Conservation (phyloP, 2,113 vertebrate genomes). For the Saguinus imperator region DNA sequence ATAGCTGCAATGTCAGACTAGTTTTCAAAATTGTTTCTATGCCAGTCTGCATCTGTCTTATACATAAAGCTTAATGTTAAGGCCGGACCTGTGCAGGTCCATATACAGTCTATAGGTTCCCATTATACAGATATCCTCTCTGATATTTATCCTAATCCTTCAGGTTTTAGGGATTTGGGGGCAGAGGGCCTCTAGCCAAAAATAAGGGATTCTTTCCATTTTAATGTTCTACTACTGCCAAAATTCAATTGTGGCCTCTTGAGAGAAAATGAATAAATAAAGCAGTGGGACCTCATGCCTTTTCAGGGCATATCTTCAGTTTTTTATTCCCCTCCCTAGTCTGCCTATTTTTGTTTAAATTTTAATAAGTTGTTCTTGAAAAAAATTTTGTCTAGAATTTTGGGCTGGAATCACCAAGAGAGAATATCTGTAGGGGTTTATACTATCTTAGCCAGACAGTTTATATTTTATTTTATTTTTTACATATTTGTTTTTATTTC, state of each 20-base stretch:
- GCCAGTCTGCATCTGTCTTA: neutral
- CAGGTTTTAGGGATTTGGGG: neutral
- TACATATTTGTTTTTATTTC: conserved; percentile 30
- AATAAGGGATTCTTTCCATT: neutral
- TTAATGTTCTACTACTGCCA: neutral
- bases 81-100: neutral
- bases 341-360: neutral
- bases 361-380: neutral
- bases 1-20: neutral
- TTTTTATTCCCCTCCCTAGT: neutral
- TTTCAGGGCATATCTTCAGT: neutral
- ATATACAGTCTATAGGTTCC: rapidly evolving
- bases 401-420: neutral
- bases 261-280: neutral
- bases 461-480: conserved; percentile 19
- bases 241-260: neutral
- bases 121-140: neutral
- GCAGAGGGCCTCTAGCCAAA: neutral
- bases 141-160: neutral
- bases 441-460: neutral
- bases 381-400: neutral
- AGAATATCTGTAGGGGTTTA: neutral
- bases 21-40: neutral
- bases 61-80: neutral
- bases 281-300: rapidly evolving